Evolutionary conservation across 2,888 invertebrate species (phyloP), one percentile per base, ranked within the genome.

Genomic region (Mystacides longicornis): DNA sequence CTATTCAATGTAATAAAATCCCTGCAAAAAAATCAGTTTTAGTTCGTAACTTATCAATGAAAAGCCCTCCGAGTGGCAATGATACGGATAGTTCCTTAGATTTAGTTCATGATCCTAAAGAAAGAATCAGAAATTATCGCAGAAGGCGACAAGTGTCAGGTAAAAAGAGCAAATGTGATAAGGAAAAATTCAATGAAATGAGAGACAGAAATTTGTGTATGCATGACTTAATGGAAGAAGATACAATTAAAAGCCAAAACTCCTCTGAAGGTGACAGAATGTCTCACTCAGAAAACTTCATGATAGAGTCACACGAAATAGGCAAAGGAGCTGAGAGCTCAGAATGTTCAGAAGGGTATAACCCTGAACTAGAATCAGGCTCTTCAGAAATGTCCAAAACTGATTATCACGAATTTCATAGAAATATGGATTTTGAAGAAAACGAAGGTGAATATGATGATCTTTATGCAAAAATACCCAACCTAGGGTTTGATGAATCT

Each of bases 41-140:
- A 2, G 79, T 81, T 58, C 74, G 78, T 62, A 77, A 81, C 61
- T 77, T 81, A 64, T 81, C 82, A 14, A 70, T 83, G 27, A 83
- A 85, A 65, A 85, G 84, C 68, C 85, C 86, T 14, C 85, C 85
- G 0, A 86, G 86, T 65, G 86, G 86, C 55, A 86, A 86, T 63
- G 86, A 86, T 60, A 86, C 86, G 0, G 86, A 86, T 59, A 86
- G 86, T 64, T 86, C 86, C 1, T 66, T 82, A 57, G 82, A 82
- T 65, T 75, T 82, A 22, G 81, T 83, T 56, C 81, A 85, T 64
- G 85, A 86, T 67, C 82, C 83, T 0, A 82, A 85, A 63, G 77
- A 85, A 62, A 71, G 85, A 45, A 82, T 79, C 71, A 79, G 83
- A 52, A 86, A 86, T 0, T 85, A 85, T 65, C 78, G 86, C 54